Base-by-base conservation (phyloP, 2,797 vertebrate species). In the Monodelphis domestica region DNA sequence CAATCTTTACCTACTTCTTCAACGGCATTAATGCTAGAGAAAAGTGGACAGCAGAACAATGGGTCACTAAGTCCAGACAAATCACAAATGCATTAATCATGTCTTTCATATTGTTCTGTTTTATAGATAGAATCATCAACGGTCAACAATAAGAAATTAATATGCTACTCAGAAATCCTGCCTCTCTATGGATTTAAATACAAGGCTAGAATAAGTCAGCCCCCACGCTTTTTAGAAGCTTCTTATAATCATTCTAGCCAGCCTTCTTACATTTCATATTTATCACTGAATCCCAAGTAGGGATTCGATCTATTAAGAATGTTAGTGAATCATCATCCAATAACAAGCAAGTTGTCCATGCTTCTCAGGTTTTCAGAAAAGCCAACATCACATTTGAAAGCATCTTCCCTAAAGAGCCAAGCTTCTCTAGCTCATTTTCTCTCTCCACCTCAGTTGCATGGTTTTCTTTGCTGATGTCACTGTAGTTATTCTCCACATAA, bases 21-120 rank as follows among this genome's bases (percentile, higher is more conserved):
- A 89, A 93, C 28, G 26, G 50, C 56, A 93, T 26, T 54, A 24
- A 94, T 91, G 93, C 55, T 91, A 90, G 93, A 89, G 93, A 92
- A 94, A 95, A 57, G 29, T 38, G 24, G 30, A 7, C n/a, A n/a
- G 45, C 17, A 9, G 21, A 84, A 24, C 59, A 70, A 38, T 7
- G 59, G 59, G 33, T 38, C 59, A 70, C 59, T 70, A 21, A 17
- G n/a, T 5, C 59, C 59, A 70, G 59, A 38, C 5, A 50, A 50
- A 84, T 84, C 70, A 50, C 38, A 38, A 84, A 50, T 50, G 45
- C 38, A 21, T 24, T 26, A 78, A 45, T 45, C 70, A 45, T 45
- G 38, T 30, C 6, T 26, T 87, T 12, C 14, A 1, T 89, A n/a
- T 9, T 30, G 30, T 57, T 53, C 84, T 45, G 51, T 88, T 92